Evolutionary conservation across 2,888 invertebrate genomes (phyloP).

Genomic region (Bombylius discolor): DNA sequence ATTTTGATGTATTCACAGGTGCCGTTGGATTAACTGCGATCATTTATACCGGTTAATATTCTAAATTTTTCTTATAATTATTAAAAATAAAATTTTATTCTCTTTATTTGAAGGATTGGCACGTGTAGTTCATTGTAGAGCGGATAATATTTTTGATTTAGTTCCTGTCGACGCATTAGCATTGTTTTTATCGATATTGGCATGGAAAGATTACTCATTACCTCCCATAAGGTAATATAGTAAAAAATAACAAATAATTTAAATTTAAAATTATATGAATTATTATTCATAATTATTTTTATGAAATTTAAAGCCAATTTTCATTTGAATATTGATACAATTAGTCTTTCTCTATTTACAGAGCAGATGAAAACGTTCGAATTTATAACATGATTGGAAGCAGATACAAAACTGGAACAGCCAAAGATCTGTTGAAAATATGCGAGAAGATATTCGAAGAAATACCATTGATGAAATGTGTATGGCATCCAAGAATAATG

Average conservation of each 20-base stretch:
- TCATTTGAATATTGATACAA: too few relatives aligned
- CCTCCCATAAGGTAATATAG: too few relatives aligned
- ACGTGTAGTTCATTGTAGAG: neutral
- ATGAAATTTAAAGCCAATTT: too few relatives aligned
- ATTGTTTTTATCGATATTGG: neutral
- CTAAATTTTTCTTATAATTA: too few relatives aligned
- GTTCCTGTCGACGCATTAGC: neutral
- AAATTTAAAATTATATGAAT: too few relatives aligned
- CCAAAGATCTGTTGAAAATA: too few relatives aligned
- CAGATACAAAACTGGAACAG: neutral
- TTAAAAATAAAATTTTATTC: too few relatives aligned
- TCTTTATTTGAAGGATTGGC: too few relatives aligned
- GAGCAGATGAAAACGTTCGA: neutral
- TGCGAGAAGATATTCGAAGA: neutral
- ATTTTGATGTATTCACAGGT: neutral
- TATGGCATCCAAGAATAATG: neutral
- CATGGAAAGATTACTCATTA: neutral
- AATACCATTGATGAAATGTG: neutral
- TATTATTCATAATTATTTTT: too few relatives aligned
- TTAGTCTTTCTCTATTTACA: too few relatives aligned
- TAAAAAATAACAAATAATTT: too few relatives aligned
- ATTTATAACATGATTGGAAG: neutral
- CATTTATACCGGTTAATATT: neutral
- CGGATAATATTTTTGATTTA: neutral
- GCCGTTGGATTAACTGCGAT: neutral